These are phyloP conservation scores for Drosophila robusta DNA, from an alignment of 2,888 invertebrate species.

Conservation along the genomic window DNA sequence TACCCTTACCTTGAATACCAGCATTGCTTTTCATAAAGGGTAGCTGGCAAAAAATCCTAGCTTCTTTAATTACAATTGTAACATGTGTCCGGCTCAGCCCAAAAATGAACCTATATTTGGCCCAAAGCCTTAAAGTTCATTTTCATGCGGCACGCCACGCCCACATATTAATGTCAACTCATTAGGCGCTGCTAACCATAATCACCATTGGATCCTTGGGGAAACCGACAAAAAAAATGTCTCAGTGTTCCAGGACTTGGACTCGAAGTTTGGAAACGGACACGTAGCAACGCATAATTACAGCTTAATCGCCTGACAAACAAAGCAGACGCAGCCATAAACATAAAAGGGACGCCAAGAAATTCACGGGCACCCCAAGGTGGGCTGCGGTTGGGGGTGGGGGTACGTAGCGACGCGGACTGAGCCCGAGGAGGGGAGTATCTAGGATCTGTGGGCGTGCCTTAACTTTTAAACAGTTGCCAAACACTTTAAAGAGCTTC, in stretches of 20 bases:
- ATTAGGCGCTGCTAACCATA: conserved; percentile 69
- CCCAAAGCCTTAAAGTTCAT: conserved; percentile 19
- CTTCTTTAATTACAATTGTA: conserved; percentile 46
- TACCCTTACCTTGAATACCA: background rate
- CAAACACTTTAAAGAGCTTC: conserved; percentile 46
- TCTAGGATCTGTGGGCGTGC: conserved; percentile 52
- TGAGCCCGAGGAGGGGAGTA: conserved; percentile 5
- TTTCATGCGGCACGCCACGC: conserved; percentile 14
- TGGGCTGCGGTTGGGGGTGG: background rate
- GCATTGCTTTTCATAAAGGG: background rate
- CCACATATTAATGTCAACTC: conserved; percentile 68
- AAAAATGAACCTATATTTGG: background rate
- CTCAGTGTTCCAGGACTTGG: background rate
- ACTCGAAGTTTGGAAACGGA: conserved; percentile 27
- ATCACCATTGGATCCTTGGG: conserved; percentile 58
- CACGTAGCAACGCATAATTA: conserved; percentile 77
- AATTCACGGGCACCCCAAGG: conserved; percentile 1
- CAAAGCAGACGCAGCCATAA: conserved; percentile 68
- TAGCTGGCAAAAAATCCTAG: background rate
- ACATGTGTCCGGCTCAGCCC: conserved; percentile 21
- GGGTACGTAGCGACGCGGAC: too few relatives aligned
- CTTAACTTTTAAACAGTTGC: conserved; percentile 52
- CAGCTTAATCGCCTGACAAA: conserved; percentile 79
- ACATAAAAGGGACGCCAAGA: conserved; percentile 48
- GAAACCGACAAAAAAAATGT: conserved; percentile 16